Percentiles rank a stretch among this genome's conserved stretches.
Conservation (phyloP, 2,113 vertebrate genomes). For the Maccullochella peelii region DNA sequence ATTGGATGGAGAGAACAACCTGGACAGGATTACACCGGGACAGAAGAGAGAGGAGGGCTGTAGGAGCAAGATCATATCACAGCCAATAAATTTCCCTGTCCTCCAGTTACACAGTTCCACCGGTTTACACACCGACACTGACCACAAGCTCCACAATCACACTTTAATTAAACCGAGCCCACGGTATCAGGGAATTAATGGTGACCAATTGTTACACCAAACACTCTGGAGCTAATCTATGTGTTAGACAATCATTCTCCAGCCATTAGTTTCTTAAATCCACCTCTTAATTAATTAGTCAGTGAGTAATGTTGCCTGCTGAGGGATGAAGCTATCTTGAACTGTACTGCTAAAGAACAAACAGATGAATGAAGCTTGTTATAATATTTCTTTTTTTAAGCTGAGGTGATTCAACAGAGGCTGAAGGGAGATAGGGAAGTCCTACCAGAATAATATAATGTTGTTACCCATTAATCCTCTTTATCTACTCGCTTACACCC, state of each 20-base stretch:
- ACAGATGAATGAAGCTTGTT: slow-evolving; percentile 9
- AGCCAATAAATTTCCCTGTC: slow-evolving; percentile 49
- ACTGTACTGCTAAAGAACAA: slow-evolving; percentile 6
- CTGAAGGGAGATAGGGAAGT: slow-evolving; percentile 36
- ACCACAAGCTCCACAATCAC: slow-evolving; percentile 17
- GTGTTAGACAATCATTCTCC: slow-evolving; percentile 59
- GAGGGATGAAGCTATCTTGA: slow-evolving; percentile 41
- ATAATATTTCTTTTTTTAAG: slow-evolving; percentile 34
- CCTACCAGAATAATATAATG: slow-evolving; percentile 19
- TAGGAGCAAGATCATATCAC: slow-evolving; percentile 57
- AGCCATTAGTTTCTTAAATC: slow-evolving; percentile 68
- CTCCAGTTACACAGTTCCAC: slow-evolving; percentile 13
- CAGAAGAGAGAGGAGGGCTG: slow-evolving; percentile 35
- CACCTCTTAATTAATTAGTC: slow-evolving; percentile 68
- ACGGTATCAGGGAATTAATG: slow-evolving; percentile 35
- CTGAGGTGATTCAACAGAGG: slow-evolving; percentile 32
- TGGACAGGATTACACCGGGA: slow-evolving; percentile 77
- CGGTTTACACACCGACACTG: slow-evolving; percentile 21
- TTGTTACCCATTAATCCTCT: slow-evolving; percentile 30
- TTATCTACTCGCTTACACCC: slow-evolving; percentile 21
- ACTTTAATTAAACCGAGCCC: slow-evolving; percentile 52
- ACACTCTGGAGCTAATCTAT: slow-evolving; percentile 60
- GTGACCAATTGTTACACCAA: slow-evolving; percentile 48
- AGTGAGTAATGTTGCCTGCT: slow-evolving; percentile 57
- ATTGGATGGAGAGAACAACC: slow-evolving; percentile 79